A percentile compares a stretch with the other conserved stretches of the same genome.
phyloP scores from a whole-genome alignment of 1,140 invertebrate species.

The Papilio helenus region DNA sequence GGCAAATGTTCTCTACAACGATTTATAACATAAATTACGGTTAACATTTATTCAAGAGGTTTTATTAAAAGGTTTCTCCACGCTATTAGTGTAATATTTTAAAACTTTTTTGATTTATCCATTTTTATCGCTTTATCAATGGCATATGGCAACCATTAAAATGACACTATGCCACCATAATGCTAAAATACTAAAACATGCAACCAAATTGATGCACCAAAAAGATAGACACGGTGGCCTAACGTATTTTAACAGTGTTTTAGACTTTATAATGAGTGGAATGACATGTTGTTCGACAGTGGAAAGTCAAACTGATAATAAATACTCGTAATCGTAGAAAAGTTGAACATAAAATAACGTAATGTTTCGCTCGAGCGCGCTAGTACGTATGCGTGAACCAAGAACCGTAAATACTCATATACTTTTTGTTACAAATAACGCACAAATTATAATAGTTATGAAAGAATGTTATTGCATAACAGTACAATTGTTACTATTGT shows the following conservation, averaged over 20 bases:
- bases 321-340: neutral
- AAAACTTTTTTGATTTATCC: too few species aligned
- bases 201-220: too few species aligned
- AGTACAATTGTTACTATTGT: neutral
- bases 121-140: too few species aligned
- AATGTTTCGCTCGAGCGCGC: neutral
- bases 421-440: constrained; percentile 12
- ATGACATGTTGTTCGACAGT: neutral
- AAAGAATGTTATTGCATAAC: constrained; percentile 21
- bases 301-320: neutral
- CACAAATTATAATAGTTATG: neutral
- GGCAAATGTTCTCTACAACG: constrained; percentile 6
- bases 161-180: too few species aligned
- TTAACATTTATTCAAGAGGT: neutral
- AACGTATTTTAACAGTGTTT: too few species aligned
- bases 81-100: neutral
- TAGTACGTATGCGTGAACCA: constrained; percentile 23
- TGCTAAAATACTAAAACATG: too few species aligned
- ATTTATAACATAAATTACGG: neutral
- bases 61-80: neutral
- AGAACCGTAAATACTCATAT: constrained; percentile 25
- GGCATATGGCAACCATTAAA: too few species aligned
- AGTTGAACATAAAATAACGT: neutral
- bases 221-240: too few species aligned
- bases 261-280: too few species aligned